Conservation (phyloP, 2,797 vertebrate species). For the Cephalopachus bancanus region DNA sequence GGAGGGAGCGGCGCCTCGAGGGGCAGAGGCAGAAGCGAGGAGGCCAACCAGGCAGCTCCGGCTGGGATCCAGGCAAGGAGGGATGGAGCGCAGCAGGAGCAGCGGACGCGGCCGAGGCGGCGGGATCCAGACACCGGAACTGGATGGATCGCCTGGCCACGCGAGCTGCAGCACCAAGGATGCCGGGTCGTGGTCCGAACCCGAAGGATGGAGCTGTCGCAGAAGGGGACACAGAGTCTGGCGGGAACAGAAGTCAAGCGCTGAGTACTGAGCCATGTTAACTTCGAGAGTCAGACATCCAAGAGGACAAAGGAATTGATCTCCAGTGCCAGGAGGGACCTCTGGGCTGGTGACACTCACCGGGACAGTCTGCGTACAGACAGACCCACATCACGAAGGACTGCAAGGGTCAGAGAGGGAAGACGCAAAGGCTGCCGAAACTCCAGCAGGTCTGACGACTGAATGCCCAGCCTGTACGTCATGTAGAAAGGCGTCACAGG, state of each 20-base stretch:
- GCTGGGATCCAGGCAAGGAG: neutral
- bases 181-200: neutral
- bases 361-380: neutral
- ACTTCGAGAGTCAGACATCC: neutral
- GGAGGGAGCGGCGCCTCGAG: neutral
- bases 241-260: neutral
- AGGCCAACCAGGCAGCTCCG: neutral
- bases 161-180: accelerated
- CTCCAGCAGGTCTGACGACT: neutral
- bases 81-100: neutral
- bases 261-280: too few species aligned
- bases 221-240: neutral
- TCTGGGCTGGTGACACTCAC: neutral
- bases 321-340: neutral
- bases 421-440: neutral
- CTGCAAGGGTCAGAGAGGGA: neutral
- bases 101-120: neutral
- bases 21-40: neutral
- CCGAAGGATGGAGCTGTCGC: neutral
- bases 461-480: accelerated
- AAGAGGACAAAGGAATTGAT: accelerated
- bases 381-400: neutral
- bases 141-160: accelerated
- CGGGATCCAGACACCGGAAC: neutral
- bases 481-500: too few species aligned